Conservation (phyloP, 2,888 invertebrate genomes). For the Melanostoma scalare region DNA sequence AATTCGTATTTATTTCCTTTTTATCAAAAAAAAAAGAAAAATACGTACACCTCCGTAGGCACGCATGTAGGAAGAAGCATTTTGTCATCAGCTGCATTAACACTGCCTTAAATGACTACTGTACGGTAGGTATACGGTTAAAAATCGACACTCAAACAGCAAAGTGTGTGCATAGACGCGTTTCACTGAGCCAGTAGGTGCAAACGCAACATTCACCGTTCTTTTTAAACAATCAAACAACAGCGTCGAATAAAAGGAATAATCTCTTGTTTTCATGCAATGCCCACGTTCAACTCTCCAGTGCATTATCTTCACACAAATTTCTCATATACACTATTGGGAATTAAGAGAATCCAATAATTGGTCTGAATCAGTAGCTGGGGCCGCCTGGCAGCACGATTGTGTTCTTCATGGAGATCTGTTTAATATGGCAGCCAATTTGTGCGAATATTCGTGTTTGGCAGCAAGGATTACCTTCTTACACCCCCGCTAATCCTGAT, state of each 20-base stretch:
- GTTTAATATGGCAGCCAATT: slow-evolving; percentile 61
- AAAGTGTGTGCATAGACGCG: too few relatives aligned
- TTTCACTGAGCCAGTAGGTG: too few relatives aligned
- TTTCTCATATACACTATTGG: slow-evolving; percentile 4
- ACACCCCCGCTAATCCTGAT: slow-evolving; percentile 61
- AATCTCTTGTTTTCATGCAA: slow-evolving; percentile 1
- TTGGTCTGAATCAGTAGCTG: slow-evolving; percentile 52
- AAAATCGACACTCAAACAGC: too few relatives aligned
- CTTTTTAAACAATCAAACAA: slow-evolving; percentile 19
- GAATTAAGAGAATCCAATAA: slow-evolving; percentile 50
- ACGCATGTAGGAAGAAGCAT: too few relatives aligned
- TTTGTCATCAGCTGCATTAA: too few relatives aligned
- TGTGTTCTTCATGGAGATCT: slow-evolving; percentile 42
- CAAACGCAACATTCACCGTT: neutral
- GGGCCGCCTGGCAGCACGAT: slow-evolving; percentile 29
- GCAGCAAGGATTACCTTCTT: slow-evolving; percentile 51
- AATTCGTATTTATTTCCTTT: too few relatives aligned
- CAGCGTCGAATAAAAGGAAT: slow-evolving; percentile 2
- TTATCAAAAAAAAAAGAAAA: too few relatives aligned
- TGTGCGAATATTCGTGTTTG: slow-evolving; percentile 57
- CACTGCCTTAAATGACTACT: too few relatives aligned
- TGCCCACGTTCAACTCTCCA: neutral
- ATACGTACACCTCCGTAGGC: too few relatives aligned
- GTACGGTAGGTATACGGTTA: too few relatives aligned
- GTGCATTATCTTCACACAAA: slow-evolving; percentile 31